Evolutionary conservation across 2,888 invertebrate genomes (phyloP).

Genomic region (Crepidodera aurea): DNA sequence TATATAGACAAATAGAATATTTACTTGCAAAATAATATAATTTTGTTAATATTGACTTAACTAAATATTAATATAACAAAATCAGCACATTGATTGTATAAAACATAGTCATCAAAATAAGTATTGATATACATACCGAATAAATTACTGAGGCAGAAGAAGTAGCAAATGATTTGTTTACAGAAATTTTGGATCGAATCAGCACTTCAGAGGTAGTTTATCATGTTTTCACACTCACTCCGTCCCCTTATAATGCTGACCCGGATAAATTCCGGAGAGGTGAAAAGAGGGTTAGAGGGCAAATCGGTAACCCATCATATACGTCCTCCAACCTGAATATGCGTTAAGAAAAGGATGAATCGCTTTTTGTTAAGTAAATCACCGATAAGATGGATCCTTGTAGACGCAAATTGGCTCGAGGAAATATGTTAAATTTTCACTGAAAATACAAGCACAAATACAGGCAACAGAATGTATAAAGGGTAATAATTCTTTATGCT

Average conservation of each 20-base stretch:
- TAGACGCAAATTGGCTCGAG: neutral
- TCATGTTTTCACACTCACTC: conserved; percentile 15
- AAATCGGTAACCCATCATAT: conserved; percentile 2
- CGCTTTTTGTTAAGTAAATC: neutral
- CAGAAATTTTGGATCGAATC: conserved; percentile 19
- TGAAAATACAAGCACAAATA: too few species aligned
- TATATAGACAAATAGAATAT: too few species aligned
- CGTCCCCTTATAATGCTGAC: conserved; percentile 14
- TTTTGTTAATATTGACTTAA: too few species aligned
- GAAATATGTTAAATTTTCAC: too few species aligned
- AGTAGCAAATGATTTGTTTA: conserved; percentile 20
- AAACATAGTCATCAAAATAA: neutral
- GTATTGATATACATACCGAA: neutral
- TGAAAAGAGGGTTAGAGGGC: conserved; percentile 1
- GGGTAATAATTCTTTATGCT: too few species aligned
- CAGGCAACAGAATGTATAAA: too few species aligned
- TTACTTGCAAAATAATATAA: too few species aligned
- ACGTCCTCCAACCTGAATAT: neutral
- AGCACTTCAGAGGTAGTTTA: conserved; percentile 21
- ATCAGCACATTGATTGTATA: neutral
- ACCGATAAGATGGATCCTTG: neutral
- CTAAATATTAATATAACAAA: too few species aligned
- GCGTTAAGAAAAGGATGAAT: neutral
- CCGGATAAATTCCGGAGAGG: conserved; percentile 12
- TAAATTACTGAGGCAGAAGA: conserved; percentile 20